Base-by-base conservation (phyloP, 2,888 invertebrate genomes). In the Chrysolina oricalcia region DNA sequence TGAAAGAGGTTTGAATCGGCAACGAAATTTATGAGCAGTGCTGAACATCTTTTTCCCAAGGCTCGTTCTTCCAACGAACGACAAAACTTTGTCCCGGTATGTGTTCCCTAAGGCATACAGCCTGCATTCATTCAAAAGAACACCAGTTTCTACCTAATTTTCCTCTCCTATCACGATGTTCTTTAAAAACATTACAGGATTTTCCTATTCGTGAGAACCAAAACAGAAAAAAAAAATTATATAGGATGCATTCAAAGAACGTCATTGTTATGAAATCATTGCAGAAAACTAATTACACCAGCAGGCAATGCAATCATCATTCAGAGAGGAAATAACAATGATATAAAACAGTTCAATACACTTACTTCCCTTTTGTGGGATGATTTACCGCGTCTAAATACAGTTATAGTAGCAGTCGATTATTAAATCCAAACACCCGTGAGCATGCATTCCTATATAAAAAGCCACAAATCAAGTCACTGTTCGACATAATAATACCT, bases 381-480 rank as follows among this genome's bases (percentile, higher is more conserved):
- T 73, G 73, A 73, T 73, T 69, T 73, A 73, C 69, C 69, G 64
- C 43, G 23, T 63, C 50, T 73, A 73, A 73, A 64, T n/a, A 73
- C 64, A 73, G 73, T 73, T 19, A 63, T 73, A 40, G 68, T 8
- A 43, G 67, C 41, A 53, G 63, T 73, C 63, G 63, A 68, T 73
- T 73, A 64, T 69, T 72, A 72, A 27, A 56, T 72, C 72, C 59
- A 53, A 73, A 72, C 64, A 64, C 68, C 73, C 73, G 64, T 68
- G 64, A 63, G 69, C 69, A 23, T 41, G 73, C 53, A 73, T 73
- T 73, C 69, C 68, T 43, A 17, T 17, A 46, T 35, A 63, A 68
- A 68, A 68, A 63, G 63, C 73, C 63, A 69, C 73, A 73, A 73
- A 73, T 73, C 73, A 73, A 73, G 69, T 64, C 43, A 69, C 68